Conservation (phyloP, 2,797 vertebrate species). For the Sphenodon punctatus region DNA sequence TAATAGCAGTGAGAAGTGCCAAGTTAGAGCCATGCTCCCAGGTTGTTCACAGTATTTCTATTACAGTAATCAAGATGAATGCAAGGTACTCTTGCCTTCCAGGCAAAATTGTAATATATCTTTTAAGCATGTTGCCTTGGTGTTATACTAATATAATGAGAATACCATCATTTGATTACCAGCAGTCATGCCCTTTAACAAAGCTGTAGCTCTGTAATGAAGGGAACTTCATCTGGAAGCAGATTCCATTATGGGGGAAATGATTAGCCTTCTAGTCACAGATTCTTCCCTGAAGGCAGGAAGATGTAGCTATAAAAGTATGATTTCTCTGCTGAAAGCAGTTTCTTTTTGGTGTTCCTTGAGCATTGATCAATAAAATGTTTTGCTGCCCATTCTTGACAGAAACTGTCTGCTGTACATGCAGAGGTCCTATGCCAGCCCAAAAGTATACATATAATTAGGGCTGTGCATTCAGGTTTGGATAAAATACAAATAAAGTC, state of each 20-base stretch:
- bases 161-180: neutral
- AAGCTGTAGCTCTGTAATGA: neutral
- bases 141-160: neutral
- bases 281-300: neutral
- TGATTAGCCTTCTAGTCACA: neutral
- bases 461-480: too few relatives aligned
- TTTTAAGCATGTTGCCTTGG: neutral
- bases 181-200: neutral
- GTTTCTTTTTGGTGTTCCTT: neutral
- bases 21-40: neutral
- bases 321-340: neutral
- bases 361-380: neutral
- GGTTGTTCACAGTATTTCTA: conserved; percentile 1
- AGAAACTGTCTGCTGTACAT: conserved; percentile 32
- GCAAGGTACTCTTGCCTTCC: neutral
- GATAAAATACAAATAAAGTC: too few relatives aligned
- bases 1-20: neutral
- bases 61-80: neutral
- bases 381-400: neutral
- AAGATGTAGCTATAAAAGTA: neutral
- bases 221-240: conserved; percentile 5
- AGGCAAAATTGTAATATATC: conserved; percentile 6
- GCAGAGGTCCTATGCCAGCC: neutral
- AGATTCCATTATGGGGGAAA: neutral
- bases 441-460: accelerated